phyloP scores from a whole-genome alignment of 1,140 invertebrate genomes.

The Dendrolimus punctatus region DNA sequence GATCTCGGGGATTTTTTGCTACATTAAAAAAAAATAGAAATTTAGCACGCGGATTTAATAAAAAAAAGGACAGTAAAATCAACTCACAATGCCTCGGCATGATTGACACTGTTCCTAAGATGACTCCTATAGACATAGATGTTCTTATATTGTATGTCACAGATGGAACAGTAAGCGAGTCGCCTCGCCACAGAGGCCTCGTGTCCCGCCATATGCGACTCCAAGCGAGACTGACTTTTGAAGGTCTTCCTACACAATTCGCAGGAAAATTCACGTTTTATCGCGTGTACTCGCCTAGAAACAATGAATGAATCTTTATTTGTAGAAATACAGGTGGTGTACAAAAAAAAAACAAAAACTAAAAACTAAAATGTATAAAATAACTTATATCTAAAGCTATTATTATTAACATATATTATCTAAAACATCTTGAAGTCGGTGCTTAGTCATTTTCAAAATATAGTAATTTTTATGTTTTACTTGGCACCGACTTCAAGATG shows the following conservation, averaged over 20 bases:
- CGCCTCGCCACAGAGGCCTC: conserved; percentile 14
- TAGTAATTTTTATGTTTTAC: too few species aligned
- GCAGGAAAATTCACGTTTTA: conserved; percentile 19
- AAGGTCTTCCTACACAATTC: conserved; percentile 25
- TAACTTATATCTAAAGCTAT: too few species aligned
- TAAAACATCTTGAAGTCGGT: too few species aligned
- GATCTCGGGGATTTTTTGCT: too few species aligned
- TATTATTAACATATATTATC: too few species aligned
- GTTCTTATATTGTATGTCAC: conserved; percentile 35
- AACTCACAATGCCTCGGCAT: conserved; percentile 27
- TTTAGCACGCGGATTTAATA: not conserved
- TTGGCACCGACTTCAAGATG: too few species aligned
- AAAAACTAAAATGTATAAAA: too few species aligned
- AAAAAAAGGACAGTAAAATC: not conserved
- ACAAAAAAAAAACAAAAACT: too few species aligned
- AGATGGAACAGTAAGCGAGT: conserved; percentile 26
- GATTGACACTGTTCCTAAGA: conserved; percentile 31
- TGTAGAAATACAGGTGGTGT: not conserved
- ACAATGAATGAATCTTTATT: not conserved
- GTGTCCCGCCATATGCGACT: conserved; percentile 26
- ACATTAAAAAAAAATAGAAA: conserved; percentile 2
- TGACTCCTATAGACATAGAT: conserved; percentile 36
- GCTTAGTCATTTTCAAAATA: too few species aligned
- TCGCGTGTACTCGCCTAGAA: conserved; percentile 28
- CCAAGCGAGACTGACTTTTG: conserved; percentile 20